Conservation (phyloP, 37 sponge, comb jelly and placozoan species). For the Eunapius fragilis region DNA sequence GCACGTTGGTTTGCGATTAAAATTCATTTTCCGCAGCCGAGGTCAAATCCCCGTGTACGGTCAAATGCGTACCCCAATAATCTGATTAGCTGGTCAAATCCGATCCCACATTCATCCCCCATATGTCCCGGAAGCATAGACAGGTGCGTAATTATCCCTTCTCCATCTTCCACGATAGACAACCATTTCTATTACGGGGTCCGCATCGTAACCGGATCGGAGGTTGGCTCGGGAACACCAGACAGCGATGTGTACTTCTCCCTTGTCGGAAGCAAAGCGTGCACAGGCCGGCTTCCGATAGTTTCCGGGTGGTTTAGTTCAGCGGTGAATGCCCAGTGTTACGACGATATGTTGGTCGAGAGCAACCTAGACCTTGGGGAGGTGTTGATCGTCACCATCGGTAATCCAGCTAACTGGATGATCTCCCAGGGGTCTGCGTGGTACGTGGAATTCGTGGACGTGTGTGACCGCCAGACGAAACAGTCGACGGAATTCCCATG, state of each 20-base stretch:
- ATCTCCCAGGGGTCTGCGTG: not conserved
- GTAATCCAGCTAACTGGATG: not conserved
- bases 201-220: constrained; percentile 26
- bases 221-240: constrained; percentile 3
- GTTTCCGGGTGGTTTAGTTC: too few species aligned
- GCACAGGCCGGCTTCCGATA: not conserved
- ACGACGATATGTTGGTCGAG: constrained; percentile 39
- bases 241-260: constrained; percentile 7
- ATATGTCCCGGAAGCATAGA: too few species aligned
- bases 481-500: constrained; percentile 18
- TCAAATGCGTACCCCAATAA: too few species aligned
- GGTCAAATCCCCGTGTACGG: too few species aligned
- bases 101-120: too few species aligned
- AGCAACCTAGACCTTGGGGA: constrained; percentile 29
- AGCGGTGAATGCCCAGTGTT: not conserved
- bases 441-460: constrained; percentile 27
- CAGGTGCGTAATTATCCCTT: too few species aligned
- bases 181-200: constrained; percentile 10
- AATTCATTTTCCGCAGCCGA: too few species aligned
- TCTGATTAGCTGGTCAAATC: too few species aligned
- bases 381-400: constrained; percentile 18
- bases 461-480: not conserved
- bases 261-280: constrained; percentile 23
- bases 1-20: too few species aligned
- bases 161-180: too few species aligned